These are phyloP conservation scores for Dicyrtomina minuta DNA, from an alignment of 2,888 invertebrate genomes.

Conservation along the genomic window DNA sequence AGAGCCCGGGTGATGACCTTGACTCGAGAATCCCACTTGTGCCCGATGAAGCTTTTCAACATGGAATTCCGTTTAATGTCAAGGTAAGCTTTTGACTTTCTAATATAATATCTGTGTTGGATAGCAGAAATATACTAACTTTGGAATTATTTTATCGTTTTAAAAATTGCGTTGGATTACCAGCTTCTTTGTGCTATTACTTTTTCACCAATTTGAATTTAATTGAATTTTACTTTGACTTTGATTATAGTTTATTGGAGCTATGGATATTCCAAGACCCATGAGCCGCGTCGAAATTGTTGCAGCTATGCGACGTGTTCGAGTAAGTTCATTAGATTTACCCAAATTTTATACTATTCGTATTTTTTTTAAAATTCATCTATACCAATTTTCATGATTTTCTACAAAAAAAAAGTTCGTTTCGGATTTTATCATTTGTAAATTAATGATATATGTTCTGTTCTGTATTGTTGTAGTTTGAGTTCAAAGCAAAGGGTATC, in stretches of 20 bases:
- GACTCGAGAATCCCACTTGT: slow-evolving; percentile 95
- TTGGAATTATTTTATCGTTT: no score
- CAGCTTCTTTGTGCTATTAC: no score
- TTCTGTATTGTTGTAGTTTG: slow-evolving; percentile 71
- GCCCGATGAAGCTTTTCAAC: slow-evolving; percentile 94
- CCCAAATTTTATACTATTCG: no score
- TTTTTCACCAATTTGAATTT: no score
- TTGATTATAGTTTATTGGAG: slow-evolving; percentile 88
- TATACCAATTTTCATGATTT: slow-evolving; percentile 1
- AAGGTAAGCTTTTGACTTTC: slow-evolving; percentile 69
- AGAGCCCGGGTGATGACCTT: slow-evolving; percentile 79
- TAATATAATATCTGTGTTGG: no score
- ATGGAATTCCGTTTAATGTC: slow-evolving; percentile 94
- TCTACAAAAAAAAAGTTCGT: no score
- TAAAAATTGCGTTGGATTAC: no score
- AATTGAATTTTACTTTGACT: no score
- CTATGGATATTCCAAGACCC: slow-evolving; percentile 94
- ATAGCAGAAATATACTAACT: no score
- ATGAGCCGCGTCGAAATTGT: slow-evolving; percentile 97
- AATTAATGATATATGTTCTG: slow-evolving; percentile 9
- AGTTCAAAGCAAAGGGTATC: slow-evolving; percentile 96
- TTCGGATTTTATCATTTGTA: neutral
- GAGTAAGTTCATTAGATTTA: no score
- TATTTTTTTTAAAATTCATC: no score
- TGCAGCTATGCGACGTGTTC: slow-evolving; percentile 96